phyloP scores from a whole-genome alignment of 2,797 vertebrate genomes.

The Clarias platycephalus region DNA sequence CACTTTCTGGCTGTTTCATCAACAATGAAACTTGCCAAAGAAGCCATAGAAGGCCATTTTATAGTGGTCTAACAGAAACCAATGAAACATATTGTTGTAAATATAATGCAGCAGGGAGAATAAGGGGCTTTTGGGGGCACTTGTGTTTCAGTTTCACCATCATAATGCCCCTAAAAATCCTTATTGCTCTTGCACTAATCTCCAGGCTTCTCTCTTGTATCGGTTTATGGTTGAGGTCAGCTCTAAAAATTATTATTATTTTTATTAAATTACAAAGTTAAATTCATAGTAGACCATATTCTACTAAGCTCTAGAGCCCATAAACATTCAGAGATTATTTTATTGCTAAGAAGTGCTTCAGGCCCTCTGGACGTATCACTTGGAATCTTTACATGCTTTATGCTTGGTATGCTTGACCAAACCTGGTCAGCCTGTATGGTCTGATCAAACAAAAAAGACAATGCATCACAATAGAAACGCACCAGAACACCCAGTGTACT shows the following conservation, averaged over 20 bases:
- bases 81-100: conserved; percentile 6
- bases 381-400: background rate
- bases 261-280: background rate
- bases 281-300: background rate
- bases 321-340: background rate
- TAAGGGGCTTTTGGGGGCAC: conserved; percentile 94
- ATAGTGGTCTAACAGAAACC: background rate
- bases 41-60: background rate
- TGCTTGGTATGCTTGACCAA: background rate
- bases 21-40: background rate
- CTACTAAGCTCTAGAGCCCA: background rate
- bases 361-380: background rate
- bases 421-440: too few species aligned
- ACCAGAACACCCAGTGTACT: too few species aligned
- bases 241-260: background rate
- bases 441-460: too few species aligned
- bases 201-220: conserved; percentile 58
- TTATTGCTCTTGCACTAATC: conserved; percentile 91
- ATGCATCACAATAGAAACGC: too few species aligned
- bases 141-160: conserved; percentile 86
- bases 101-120: conserved; percentile 82
- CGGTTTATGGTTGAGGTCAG: conserved; percentile 21
- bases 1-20: background rate
- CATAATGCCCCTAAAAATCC: conserved; percentile 96
- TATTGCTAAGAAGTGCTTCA: background rate